These are phyloP conservation scores for Nilaparvata lugens DNA, from an alignment of 1,140 invertebrate species.

Conservation along the genomic window DNA sequence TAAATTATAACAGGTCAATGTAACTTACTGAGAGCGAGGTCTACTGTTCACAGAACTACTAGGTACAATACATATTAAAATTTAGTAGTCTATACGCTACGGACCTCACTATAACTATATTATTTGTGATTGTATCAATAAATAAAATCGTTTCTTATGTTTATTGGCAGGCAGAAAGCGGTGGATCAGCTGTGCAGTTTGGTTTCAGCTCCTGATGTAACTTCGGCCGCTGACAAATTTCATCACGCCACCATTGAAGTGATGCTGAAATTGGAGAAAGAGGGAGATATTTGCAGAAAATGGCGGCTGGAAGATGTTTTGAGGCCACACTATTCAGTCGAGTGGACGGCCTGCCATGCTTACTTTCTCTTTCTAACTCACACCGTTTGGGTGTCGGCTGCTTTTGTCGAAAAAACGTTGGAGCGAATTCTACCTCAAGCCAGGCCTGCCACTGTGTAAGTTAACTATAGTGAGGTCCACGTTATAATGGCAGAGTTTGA, in stretches of 20 bases:
- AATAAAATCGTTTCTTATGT: background rate
- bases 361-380: constrained; percentile 40
- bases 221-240: constrained; percentile 25
- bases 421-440: background rate
- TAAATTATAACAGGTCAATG: too few relatives aligned
- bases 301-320: constrained; percentile 9
- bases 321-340: constrained; percentile 34
- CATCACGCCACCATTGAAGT: constrained; percentile 28
- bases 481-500: too few relatives aligned
- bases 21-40: too few relatives aligned
- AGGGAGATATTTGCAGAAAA: background rate
- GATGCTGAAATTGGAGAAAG: constrained; percentile 1
- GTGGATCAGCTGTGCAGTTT: constrained; percentile 22
- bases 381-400: constrained; percentile 28
- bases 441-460: constrained; percentile 2
- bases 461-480: background rate
- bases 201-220: constrained; percentile 26
- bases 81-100: too few relatives aligned
- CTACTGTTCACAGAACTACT: too few relatives aligned
- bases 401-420: constrained; percentile 33
- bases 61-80: too few relatives aligned
- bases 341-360: constrained; percentile 44
- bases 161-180: constrained; percentile 18
- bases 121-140: too few relatives aligned
- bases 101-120: too few relatives aligned